Conservation (phyloP, 2,113 vertebrate genomes). For the Vulpes lagopus region DNA sequence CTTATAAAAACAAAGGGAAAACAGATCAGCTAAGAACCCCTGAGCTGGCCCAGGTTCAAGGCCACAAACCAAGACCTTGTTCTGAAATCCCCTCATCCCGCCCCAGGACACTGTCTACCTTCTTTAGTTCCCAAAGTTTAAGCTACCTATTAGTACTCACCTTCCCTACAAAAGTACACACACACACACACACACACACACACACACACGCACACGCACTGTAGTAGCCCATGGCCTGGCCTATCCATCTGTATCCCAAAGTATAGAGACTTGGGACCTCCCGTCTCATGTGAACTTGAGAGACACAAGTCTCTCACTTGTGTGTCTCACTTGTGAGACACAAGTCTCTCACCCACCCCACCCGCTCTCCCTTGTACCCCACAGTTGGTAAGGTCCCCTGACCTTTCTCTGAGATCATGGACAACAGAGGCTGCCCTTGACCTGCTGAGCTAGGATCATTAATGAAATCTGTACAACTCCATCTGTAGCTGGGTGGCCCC, state of each 20-base stretch:
- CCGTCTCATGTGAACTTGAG: neutral
- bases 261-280: neutral
- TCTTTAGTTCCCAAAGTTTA: neutral
- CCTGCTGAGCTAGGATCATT: neutral
- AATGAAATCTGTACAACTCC: neutral
- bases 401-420: neutral
- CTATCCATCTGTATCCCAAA: neutral
- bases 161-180: too few species aligned
- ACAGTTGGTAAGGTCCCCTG: neutral
- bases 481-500: neutral
- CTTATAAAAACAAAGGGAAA: neutral
- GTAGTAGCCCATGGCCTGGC: neutral
- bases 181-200: neutral
- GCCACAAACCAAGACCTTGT: neutral
- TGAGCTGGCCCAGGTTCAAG: neutral
- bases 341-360: too few species aligned
- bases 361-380: too few species aligned
- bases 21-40: neutral
- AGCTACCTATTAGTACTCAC: neutral
- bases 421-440: neutral
- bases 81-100: neutral
- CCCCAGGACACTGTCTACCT: neutral
- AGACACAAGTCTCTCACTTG: neutral
- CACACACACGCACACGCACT: neutral
- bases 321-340: too few species aligned